Conservation (phyloP, 2,113 vertebrate genomes). For the Apistogramma diplotaenia region DNA sequence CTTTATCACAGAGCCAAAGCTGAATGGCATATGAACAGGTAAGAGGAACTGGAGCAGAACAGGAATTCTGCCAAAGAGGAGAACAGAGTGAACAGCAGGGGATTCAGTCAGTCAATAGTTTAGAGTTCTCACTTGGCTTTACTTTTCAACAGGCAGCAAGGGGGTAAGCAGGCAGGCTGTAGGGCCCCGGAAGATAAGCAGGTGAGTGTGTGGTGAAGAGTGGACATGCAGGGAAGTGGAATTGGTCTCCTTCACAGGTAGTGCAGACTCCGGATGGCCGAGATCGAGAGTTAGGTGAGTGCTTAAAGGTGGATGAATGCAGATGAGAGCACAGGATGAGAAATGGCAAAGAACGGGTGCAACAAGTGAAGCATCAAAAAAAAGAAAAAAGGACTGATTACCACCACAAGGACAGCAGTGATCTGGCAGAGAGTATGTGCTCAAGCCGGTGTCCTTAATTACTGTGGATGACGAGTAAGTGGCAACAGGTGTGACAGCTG, state of each 20-base stretch:
- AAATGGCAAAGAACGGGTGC: background rate
- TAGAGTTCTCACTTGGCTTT: background rate
- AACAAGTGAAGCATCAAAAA: background rate
- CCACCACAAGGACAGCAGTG: background rate
- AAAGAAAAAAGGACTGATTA: background rate
- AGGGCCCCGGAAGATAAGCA: background rate
- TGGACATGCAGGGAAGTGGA: background rate
- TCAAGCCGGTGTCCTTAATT: background rate
- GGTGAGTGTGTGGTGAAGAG: background rate
- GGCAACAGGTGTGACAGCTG: background rate
- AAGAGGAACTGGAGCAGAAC: background rate
- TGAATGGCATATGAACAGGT: background rate
- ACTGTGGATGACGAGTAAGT: background rate
- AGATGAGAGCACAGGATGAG: background rate
- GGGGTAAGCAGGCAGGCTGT: background rate
- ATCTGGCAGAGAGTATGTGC: background rate
- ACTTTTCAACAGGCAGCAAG: background rate
- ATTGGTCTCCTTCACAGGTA: background rate
- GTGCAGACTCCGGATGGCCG: background rate
- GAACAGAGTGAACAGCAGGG: background rate
- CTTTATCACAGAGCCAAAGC: background rate
- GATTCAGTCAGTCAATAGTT: background rate
- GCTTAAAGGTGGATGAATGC: background rate
- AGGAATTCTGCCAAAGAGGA: background rate
- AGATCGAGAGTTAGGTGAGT: background rate